Percentiles rank a stretch among this genome's conserved stretches.
Conservation (phyloP, 35 echinoderm and acorn worm species). For the Holothuria glaberrima region DNA sequence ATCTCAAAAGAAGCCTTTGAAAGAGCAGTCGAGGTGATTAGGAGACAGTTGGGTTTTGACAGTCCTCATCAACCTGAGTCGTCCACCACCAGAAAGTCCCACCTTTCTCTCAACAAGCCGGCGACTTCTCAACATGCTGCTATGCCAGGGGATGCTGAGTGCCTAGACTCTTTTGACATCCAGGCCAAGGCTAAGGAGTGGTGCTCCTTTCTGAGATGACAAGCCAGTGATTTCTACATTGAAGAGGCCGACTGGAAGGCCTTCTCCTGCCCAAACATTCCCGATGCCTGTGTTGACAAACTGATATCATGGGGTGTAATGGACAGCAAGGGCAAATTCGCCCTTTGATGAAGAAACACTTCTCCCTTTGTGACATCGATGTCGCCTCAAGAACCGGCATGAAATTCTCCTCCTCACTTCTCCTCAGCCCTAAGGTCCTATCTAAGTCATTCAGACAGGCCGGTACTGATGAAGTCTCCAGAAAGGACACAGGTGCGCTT, state of each 20-base stretch:
- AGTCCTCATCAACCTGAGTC: no score
- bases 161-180: background rate
- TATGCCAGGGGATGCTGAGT: no score
- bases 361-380: background rate
- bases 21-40: no score
- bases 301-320: background rate
- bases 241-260: background rate
- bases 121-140: no score
- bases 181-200: background rate
- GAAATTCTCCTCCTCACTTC: background rate
- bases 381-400: background rate
- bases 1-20: no score
- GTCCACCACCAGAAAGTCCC: no score
- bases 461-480: background rate
- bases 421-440: background rate
- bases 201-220: background rate
- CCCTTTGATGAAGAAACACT: background rate
- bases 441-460: background rate
- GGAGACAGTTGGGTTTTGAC: no score
- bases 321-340: background rate
- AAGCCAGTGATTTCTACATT: background rate
- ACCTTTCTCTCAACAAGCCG: no score
- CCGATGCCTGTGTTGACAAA: background rate
- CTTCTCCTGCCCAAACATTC: background rate
- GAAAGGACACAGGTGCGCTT: background rate